Evolutionary conservation across 1,140 invertebrate species (phyloP).

Genomic region (Neuroterus valhalla): DNA sequence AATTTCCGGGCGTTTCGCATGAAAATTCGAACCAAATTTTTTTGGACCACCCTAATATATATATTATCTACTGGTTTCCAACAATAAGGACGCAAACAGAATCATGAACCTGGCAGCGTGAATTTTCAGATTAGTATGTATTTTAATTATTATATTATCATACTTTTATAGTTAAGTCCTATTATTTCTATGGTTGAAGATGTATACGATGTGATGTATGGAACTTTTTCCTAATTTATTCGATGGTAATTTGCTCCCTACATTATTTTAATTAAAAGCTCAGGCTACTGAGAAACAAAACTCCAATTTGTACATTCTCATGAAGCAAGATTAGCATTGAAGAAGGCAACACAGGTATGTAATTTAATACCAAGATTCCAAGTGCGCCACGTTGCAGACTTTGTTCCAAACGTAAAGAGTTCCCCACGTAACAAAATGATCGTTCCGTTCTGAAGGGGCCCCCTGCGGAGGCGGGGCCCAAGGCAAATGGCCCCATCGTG

Average conservation of each 20-base stretch:
- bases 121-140: no score
- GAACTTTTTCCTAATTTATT: not conserved
- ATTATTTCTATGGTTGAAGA: no score
- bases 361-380: slow-evolving; percentile 23
- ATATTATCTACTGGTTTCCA: no score
- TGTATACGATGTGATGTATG: no score
- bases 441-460: not conserved
- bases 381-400: slow-evolving; percentile 4
- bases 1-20: no score
- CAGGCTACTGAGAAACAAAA: not conserved
- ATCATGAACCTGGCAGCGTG: no score
- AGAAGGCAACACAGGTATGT: not conserved
- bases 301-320: slow-evolving; percentile 6
- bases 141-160: no score
- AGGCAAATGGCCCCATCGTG: slow-evolving; percentile 17
- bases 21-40: no score
- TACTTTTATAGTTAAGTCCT: no score
- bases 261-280: not conserved
- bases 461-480: slow-evolving; percentile 7
- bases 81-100: no score
- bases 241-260: not conserved
- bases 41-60: no score
- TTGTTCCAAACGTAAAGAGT: slow-evolving; percentile 13
- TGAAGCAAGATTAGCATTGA: not conserved
- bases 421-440: slow-evolving; percentile 18